Evolutionary conservation across 53 echinoderm and acorn worm genomes (phyloP).

Genomic region (Holothuria scabra): DNA sequence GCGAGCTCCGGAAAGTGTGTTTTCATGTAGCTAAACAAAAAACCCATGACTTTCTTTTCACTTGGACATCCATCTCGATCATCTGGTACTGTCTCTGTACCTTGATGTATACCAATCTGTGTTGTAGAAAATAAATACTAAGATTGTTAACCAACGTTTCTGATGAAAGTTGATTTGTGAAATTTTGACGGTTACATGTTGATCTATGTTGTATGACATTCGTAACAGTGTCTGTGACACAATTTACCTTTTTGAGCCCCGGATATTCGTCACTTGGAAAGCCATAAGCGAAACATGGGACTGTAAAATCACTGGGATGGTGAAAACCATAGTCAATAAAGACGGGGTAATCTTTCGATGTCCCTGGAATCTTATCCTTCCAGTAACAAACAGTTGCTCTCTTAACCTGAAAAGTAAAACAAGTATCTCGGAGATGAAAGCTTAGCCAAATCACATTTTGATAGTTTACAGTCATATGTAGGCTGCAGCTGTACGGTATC

Average conservation of each 20-base stretch:
- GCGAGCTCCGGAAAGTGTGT: not conserved
- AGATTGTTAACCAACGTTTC: too few species aligned
- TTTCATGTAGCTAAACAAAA: conserved; percentile 3
- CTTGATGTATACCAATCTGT: conserved; percentile 18
- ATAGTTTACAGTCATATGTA: not conserved
- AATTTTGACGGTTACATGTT: too few species aligned
- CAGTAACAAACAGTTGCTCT: conserved; percentile 22
- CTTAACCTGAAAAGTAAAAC: not conserved
- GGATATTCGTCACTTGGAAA: conserved; percentile 36
- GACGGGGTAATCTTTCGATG: not conserved
- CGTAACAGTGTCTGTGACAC: not conserved
- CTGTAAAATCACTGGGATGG: not conserved
- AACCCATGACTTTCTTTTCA: not conserved
- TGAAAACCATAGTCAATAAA: not conserved
- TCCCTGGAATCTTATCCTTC: conserved; percentile 10
- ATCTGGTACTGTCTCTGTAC: not conserved
- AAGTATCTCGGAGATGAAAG: not conserved
- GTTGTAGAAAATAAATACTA: not conserved
- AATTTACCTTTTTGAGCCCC: not conserved
- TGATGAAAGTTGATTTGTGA: too few species aligned
- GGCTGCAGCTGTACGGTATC: not conserved
- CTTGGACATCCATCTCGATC: not conserved
- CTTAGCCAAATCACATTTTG: not conserved
- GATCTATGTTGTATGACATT: too few species aligned
- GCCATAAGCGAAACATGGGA: not conserved